Conservation (phyloP, 2,888 invertebrate genomes). For the Dioctria rufipes region DNA sequence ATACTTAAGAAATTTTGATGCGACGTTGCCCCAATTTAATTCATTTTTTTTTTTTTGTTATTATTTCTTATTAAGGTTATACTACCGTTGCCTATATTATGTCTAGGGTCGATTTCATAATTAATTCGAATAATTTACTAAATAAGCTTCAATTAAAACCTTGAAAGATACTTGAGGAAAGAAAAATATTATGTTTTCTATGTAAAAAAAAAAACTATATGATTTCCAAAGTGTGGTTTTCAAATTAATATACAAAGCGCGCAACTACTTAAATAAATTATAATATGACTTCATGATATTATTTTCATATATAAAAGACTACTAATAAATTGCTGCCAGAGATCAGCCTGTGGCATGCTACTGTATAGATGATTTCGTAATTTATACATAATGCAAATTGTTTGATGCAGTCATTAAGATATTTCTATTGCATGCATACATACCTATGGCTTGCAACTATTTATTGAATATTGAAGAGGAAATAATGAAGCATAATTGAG, state of each 20-base stretch:
- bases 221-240: background rate
- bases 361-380: no score
- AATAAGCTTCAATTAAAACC: background rate
- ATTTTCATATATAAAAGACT: background rate
- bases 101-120: constrained; percentile 21
- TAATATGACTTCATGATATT: background rate
- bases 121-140: background rate
- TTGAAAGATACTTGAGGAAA: background rate
- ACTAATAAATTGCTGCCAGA: background rate
- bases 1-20: background rate
- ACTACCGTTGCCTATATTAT: constrained; percentile 9
- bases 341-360: background rate
- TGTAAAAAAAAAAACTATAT: background rate
- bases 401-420: background rate
- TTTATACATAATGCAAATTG: background rate
- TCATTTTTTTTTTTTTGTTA: background rate
- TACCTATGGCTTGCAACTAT: background rate
- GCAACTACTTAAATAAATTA: no score
- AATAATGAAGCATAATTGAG: constrained; percentile 19
- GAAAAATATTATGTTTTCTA: no score
- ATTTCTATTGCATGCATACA: background rate
- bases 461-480: constrained; percentile 8
- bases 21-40: background rate
- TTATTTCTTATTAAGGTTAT: constrained; percentile 14
- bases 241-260: background rate